Conservation (phyloP, 2,113 vertebrate species). For the Scartelaos histophorus region DNA sequence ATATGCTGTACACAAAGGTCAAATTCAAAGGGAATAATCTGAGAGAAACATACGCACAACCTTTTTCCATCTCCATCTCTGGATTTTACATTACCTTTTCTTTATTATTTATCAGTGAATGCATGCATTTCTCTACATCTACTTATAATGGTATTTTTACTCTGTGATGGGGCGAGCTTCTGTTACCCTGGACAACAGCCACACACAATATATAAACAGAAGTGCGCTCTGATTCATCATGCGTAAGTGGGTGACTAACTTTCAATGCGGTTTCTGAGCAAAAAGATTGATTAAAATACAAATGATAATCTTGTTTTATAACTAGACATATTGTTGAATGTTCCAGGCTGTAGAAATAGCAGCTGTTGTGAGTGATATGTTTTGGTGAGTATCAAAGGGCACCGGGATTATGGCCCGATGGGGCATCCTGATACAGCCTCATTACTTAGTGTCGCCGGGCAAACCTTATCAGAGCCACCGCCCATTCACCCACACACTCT, state of each 20-base stretch:
- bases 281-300: not conserved
- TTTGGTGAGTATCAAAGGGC: constrained; percentile 52
- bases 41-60: not conserved
- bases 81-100: too few species aligned
- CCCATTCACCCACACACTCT: constrained; percentile 25
- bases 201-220: too few species aligned
- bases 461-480: constrained; percentile 55
- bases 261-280: not conserved
- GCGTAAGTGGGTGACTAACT: not conserved
- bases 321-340: not conserved
- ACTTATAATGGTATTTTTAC: too few species aligned
- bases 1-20: not conserved
- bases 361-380: constrained; percentile 33
- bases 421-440: constrained; percentile 51
- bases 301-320: not conserved
- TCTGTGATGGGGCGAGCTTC: too few species aligned
- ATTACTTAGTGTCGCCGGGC: constrained; percentile 26
- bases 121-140: too few species aligned
- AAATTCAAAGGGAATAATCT: not conserved
- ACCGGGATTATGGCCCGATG: constrained; percentile 60
- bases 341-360: constrained; percentile 46
- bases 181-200: too few species aligned
- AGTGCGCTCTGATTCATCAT: too few species aligned
- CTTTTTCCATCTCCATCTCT: too few species aligned
- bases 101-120: too few species aligned